Percentiles rank a stretch among this genome's conserved stretches.
phyloP scores from a whole-genome alignment of 2,888 invertebrate genomes.

The Tachina grossa region DNA sequence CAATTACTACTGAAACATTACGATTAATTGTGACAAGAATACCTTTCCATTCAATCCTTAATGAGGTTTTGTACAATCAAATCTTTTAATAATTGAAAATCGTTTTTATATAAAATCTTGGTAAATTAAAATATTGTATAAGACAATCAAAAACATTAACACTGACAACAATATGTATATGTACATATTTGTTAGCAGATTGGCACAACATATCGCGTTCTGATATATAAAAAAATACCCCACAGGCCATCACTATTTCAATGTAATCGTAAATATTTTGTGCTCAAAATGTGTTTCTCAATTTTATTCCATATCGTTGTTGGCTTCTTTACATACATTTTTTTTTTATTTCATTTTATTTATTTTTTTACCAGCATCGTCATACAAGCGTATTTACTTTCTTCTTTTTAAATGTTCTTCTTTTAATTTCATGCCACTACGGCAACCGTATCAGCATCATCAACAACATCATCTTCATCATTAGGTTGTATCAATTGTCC shows the following conservation, averaged over 20 bases:
- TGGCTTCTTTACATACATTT: slow-evolving; percentile 3
- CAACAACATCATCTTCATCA: slow-evolving; percentile 42
- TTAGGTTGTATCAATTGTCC: slow-evolving; percentile 55
- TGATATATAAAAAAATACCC: no score
- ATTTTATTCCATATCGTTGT: slow-evolving; percentile 20
- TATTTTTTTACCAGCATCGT: slow-evolving; percentile 17
- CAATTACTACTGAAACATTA: no score
- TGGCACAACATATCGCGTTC: no score
- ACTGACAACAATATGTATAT: no score
- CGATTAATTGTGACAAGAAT: no score
- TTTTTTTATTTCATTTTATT: neutral
- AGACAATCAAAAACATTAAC: no score
- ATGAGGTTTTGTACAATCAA: no score
- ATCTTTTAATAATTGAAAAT: no score
- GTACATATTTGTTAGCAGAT: no score
- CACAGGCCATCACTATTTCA: neutral
- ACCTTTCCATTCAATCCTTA: no score
- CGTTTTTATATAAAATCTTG: no score
- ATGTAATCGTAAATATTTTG: neutral
- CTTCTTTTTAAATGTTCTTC: slow-evolving; percentile 1
- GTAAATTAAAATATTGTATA: no score
- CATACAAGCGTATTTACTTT: slow-evolving; percentile 13
- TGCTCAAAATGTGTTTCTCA: slow-evolving; percentile 10
- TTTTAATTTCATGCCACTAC: slow-evolving; percentile 16
- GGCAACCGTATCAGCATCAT: slow-evolving; percentile 29